Conservation (phyloP, 2,113 vertebrate species). For the Setophaga coronata region DNA sequence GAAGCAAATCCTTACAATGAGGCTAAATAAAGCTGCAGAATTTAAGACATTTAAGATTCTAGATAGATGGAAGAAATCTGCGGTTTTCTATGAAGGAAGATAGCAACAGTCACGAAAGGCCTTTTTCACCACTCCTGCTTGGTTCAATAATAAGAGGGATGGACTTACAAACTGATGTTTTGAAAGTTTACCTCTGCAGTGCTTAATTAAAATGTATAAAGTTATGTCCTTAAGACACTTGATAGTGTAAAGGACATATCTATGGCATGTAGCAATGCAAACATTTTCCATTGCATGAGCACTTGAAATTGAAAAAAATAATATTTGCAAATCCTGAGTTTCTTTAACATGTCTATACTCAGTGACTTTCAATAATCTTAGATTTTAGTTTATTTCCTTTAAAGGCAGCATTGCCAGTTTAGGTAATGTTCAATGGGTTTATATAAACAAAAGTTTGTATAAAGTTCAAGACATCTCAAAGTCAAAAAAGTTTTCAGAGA, state of each 20-base stretch:
- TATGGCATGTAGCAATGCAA: neutral
- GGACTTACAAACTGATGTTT: neutral
- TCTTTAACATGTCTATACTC: neutral
- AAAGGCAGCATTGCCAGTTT: slow-evolving; percentile 16
- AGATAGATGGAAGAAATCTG: neutral
- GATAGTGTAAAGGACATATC: neutral
- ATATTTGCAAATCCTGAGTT: neutral
- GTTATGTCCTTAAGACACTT: neutral
- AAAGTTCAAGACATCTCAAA: neutral
- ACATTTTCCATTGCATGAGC: neutral
- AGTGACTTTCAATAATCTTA: neutral
- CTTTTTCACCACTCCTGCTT: neutral
- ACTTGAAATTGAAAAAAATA: neutral
- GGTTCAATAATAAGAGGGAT: neutral
- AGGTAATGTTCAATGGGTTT: slow-evolving; percentile 22
- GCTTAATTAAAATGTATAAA: neutral
- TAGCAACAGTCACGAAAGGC: neutral
- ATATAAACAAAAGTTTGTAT: slow-evolving; percentile 19
- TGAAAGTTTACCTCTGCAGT: neutral
- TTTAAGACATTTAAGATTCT: neutral
- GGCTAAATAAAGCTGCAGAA: neutral
- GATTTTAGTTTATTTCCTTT: neutral
- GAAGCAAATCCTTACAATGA: neutral
- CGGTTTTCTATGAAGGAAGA: neutral
- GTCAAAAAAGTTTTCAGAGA: slow-evolving; percentile 11